Conservation (phyloP, 2,888 invertebrate species). For the Strigamia transsilvanica region DNA sequence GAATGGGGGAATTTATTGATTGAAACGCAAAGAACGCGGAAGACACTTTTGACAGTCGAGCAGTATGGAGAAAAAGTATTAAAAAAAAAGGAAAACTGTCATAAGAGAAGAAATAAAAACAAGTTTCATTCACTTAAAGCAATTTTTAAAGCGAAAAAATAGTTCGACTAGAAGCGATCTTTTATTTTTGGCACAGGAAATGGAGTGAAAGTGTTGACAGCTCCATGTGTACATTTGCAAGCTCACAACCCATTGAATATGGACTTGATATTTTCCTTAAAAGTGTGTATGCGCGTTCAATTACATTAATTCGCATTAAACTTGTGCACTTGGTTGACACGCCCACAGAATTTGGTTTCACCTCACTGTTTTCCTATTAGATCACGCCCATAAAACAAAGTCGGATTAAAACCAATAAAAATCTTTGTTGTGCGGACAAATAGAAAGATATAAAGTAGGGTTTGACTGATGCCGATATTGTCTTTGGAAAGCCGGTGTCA, state of each 20-base stretch:
- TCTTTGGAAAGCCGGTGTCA: no score
- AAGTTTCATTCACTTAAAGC: neutral
- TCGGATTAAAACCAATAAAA: conserved; percentile 18
- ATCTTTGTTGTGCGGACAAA: neutral
- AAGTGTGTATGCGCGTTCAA: neutral
- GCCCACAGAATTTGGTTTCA: conserved; percentile 27
- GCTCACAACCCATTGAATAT: no score
- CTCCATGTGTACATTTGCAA: no score
- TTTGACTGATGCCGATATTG: no score
- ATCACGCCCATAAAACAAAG: conserved; percentile 34
- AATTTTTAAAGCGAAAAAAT: neutral
- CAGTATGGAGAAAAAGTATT: neutral
- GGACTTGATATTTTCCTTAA: neutral
- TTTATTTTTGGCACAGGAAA: no score
- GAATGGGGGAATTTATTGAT: conserved; percentile 32
- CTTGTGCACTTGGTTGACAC: conserved; percentile 33
- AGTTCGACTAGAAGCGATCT: no score
- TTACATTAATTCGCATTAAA: conserved; percentile 33
- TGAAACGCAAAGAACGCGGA: conserved; percentile 28
- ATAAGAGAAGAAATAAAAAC: neutral
- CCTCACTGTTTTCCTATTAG: conserved; percentile 18
- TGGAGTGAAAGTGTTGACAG: no score
- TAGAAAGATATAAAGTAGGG: no score
- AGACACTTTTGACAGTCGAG: neutral
- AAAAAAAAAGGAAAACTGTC: neutral